Evolutionary conservation across 1,140 invertebrate species (phyloP).

Genomic region (Geopemphigus sp.): DNA sequence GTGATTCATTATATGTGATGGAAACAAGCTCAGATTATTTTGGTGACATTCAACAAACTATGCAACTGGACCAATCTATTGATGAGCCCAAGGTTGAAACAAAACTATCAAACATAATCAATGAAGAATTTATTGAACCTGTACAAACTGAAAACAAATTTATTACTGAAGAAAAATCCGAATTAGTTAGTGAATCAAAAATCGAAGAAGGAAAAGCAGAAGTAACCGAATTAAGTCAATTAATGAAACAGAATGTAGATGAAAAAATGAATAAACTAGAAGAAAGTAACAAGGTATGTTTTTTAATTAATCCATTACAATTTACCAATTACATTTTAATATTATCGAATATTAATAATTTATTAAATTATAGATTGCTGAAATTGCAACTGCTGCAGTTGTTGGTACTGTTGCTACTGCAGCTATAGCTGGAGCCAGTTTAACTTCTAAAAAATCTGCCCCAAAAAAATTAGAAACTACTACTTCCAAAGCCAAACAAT

Average conservation of each 20-base stretch:
- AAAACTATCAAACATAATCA: background rate
- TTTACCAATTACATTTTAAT: conserved; percentile 8
- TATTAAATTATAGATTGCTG: conserved; percentile 39
- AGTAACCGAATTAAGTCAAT: background rate
- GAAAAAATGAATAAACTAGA: conserved; percentile 6
- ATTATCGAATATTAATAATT: conserved; percentile 28
- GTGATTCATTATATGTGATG: conserved; percentile 40
- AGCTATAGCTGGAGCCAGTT: conserved; percentile 28
- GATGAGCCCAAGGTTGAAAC: background rate
- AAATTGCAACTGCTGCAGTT: conserved; percentile 48
- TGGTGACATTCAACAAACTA: conserved; percentile 25
- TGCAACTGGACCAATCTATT: background rate
- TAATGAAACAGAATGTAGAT: background rate
- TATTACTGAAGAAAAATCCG: background rate
- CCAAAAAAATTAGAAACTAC: conserved; percentile 20
- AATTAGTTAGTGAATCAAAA: background rate
- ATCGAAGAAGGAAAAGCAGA: background rate
- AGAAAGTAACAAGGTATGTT: conserved; percentile 8
- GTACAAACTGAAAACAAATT: conserved; percentile 5
- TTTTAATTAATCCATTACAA: background rate
- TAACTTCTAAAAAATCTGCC: conserved; percentile 35
- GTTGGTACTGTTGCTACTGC: conserved; percentile 47
- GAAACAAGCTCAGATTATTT: conserved; percentile 45
- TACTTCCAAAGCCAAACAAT: conserved; percentile 8
- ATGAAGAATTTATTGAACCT: background rate